Evolutionary conservation across 2,888 invertebrate species (phyloP), one percentile per base, ranked within the genome.

Genomic region (Periphyllus acericola): DNA sequence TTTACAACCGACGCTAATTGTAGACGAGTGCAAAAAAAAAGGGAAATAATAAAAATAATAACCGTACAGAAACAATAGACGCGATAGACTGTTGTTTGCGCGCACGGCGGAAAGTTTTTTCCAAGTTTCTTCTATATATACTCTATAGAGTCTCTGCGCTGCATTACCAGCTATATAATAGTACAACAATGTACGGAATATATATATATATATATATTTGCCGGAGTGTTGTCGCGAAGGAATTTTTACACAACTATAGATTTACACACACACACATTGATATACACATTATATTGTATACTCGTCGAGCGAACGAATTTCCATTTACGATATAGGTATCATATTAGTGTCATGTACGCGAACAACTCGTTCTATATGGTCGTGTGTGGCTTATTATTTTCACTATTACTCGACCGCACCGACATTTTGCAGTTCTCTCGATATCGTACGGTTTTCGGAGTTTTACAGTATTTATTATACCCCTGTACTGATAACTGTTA

Each of bases 1-100:
- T 80, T 80, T 87, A 87, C 80, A 80, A 87, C 80, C 52, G 71
- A 55, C 86, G 74, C 80, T 80, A 80, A 87, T 87, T 80, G 80
- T 80, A 40, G 55, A 80, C 74, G 79, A 86, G 86, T 66, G 76
- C 86, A 74, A 60, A 60, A 32, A 36, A 55, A 55, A 68, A 79
- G 25, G 14, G 32, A 25, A 83, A n/a, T 36, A 40, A 83, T 40
- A 68, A 68, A 55, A 68, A 68, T 46, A 46, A 81, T 25, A 79
- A 60, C 34, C 19, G 1, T 34, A 14, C 11, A 76, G 46, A 84
- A 75, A 84, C 84, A 84, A 84, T 76, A 76, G 76, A 84, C 60
- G 72, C 34, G 83, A n/a, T 32, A 32, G 81, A 46, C 46, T 36
- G 1, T 32, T 21, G 60, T 19, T 32, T 82, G 29, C 72, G 40